Evolutionary conservation across 2,888 invertebrate genomes (phyloP).

Genomic region (Micropterix aruncella): DNA sequence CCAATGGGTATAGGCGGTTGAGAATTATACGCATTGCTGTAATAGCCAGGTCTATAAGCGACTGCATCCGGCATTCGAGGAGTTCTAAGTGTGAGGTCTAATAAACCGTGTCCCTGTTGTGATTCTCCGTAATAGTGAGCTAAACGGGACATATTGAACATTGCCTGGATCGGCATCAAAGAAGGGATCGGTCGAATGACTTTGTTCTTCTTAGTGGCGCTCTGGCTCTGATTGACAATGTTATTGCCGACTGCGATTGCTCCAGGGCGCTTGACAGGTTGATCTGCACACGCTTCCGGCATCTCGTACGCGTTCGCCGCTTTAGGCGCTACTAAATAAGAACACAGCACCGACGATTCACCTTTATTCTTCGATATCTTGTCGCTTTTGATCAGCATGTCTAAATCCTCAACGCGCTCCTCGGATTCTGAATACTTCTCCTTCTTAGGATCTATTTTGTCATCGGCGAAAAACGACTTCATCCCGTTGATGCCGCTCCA

Average conservation of each 20-base stretch:
- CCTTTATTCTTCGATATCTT: conserved; percentile 8
- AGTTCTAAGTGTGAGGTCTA: conserved; percentile 7
- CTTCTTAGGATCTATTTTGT: background rate
- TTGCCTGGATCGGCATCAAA: conserved; percentile 10
- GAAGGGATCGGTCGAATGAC: conserved; percentile 11
- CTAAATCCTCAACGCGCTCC: conserved; percentile 6
- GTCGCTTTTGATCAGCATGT: conserved; percentile 9
- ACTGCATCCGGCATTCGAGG: conserved; percentile 5
- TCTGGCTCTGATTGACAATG: background rate
- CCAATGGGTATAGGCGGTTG: conserved; percentile 8
- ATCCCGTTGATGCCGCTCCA: too few relatives aligned
- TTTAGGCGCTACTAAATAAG: too few relatives aligned
- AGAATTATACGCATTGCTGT: too few relatives aligned
- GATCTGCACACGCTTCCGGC: too few relatives aligned
- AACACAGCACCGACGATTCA: background rate
- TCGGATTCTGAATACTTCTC: background rate
- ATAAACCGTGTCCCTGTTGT: conserved; percentile 4
- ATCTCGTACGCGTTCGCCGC: too few relatives aligned
- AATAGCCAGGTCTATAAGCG: too few relatives aligned
- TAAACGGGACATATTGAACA: background rate
- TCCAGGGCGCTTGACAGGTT: too few relatives aligned
- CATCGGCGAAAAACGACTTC: too few relatives aligned
- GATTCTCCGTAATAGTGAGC: background rate
- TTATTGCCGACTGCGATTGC: background rate
- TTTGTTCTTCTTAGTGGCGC: conserved; percentile 3